A percentile compares a stretch with the other conserved stretches of the same genome.
These are phyloP conservation scores for Cheiracanthium punctorium DNA, from an alignment of 2,888 invertebrate species.

Conservation along the genomic window DNA sequence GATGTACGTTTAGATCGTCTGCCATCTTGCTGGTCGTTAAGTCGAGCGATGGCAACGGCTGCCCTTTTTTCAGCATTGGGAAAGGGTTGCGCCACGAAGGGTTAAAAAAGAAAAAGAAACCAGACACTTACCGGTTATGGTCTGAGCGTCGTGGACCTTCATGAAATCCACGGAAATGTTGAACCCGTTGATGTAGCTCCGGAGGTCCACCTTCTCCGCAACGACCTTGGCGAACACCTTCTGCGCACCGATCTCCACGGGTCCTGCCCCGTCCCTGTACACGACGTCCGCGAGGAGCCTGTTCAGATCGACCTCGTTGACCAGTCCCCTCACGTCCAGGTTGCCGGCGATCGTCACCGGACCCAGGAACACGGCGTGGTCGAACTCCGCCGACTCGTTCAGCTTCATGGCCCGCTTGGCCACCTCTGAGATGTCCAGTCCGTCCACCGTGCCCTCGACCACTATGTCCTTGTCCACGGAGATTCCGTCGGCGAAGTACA, in stretches of 20 bases:
- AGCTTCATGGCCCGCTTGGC: constrained; percentile 43
- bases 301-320: constrained; percentile 47
- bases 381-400: constrained; percentile 40
- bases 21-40: no score
- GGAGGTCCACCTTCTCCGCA: constrained; percentile 20
- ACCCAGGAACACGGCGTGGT: constrained; percentile 51
- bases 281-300: constrained; percentile 44
- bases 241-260: constrained; percentile 40
- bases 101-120: neutral
- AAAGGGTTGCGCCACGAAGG: no score
- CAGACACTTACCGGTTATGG: constrained; percentile 38
- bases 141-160: constrained; percentile 42
- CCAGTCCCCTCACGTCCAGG: constrained; percentile 27
- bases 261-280: constrained; percentile 34
- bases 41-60: no score
- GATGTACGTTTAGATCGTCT: neutral
- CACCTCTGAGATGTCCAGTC: constrained; percentile 56
- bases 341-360: constrained; percentile 43
- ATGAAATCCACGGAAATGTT: constrained; percentile 54
- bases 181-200: constrained; percentile 49
- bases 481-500: constrained; percentile 56
- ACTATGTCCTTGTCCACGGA: constrained; percentile 36
- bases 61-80: no score
- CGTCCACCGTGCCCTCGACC: constrained; percentile 53
- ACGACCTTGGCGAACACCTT: constrained; percentile 49